These are phyloP conservation scores for Coenonympha glycerion DNA, from an alignment of 2,888 invertebrate species.

Conservation along the genomic window DNA sequence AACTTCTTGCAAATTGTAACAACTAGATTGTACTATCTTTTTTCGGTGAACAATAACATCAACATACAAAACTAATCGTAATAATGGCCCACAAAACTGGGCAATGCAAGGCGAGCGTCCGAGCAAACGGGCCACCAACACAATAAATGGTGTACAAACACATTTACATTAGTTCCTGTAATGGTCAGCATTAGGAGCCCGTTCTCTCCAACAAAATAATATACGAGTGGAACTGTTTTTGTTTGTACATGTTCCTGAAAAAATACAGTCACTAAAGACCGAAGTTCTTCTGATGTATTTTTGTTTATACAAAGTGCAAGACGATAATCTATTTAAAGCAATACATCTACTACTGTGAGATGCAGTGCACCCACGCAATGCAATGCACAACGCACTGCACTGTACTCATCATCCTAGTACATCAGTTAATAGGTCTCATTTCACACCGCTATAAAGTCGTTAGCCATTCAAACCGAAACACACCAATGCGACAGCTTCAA, in stretches of 20 bases:
- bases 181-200: constrained; percentile 56
- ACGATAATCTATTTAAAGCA: no score
- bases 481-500: no score
- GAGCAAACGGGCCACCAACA: constrained; percentile 35
- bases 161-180: constrained; percentile 65
- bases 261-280: no score
- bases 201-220: constrained; percentile 30
- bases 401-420: no score
- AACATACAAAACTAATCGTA: constrained; percentile 10
- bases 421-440: no score
- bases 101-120: constrained; percentile 27
- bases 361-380: no score
- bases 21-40: neutral
- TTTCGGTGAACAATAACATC: constrained; percentile 1
- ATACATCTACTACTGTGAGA: no score
- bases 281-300: no score
- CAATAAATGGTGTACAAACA: constrained; percentile 56
- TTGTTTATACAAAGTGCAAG: no score
- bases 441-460: no score
- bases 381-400: no score
- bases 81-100: constrained; percentile 15
- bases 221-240: neutral
- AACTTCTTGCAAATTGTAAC: neutral
- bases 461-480: no score
- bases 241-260: neutral